Evolutionary conservation across 2,113 vertebrate genomes (phyloP).

Genomic region (Rutilus rutilus): DNA sequence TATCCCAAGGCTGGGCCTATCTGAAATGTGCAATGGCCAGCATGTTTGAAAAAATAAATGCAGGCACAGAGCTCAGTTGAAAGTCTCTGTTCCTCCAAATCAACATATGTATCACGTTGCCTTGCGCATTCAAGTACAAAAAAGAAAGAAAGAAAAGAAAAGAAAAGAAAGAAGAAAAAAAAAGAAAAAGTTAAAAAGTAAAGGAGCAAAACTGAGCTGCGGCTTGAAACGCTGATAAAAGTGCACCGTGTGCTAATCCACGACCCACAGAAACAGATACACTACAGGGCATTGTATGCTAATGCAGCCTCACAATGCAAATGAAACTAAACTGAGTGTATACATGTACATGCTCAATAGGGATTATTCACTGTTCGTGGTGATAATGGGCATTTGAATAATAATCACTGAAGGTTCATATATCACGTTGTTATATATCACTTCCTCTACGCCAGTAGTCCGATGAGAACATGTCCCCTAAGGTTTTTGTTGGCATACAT

Average conservation of each 20-base stretch:
- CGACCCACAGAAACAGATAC: slow-evolving; percentile 46
- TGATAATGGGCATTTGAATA: slow-evolving; percentile 51
- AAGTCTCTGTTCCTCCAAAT: slow-evolving; percentile 42
- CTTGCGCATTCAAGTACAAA: slow-evolving; percentile 46
- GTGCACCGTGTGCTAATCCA: slow-evolving; percentile 60
- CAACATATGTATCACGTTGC: slow-evolving; percentile 56
- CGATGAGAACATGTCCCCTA: slow-evolving; percentile 32
- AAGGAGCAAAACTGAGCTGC: slow-evolving; percentile 38
- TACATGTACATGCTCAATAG: slow-evolving; percentile 49
- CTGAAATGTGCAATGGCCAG: slow-evolving; percentile 54
- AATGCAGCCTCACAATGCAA: slow-evolving; percentile 53
- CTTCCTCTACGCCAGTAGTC: background rate
- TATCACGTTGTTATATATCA: slow-evolving; percentile 29
- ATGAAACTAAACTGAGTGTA: slow-evolving; percentile 51
- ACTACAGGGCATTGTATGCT: slow-evolving; percentile 56
- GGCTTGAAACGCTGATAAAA: slow-evolving; percentile 57
- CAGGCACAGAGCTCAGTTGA: slow-evolving; percentile 20
- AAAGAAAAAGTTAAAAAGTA: slow-evolving; percentile 5
- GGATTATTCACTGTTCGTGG: slow-evolving; percentile 42
- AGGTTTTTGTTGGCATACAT: slow-evolving; percentile 37
- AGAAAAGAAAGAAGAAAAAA: slow-evolving; percentile 5
- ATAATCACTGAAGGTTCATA: slow-evolving; percentile 46
- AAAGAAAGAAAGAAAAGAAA: background rate
- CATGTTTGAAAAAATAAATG: slow-evolving; percentile 53
- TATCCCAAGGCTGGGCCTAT: slow-evolving; percentile 47